A percentile compares a stretch with the other conserved stretches of the same genome.
These are phyloP conservation scores for Chelonia mydas DNA, from an alignment of 2,797 vertebrate genomes.

Conservation along the genomic window DNA sequence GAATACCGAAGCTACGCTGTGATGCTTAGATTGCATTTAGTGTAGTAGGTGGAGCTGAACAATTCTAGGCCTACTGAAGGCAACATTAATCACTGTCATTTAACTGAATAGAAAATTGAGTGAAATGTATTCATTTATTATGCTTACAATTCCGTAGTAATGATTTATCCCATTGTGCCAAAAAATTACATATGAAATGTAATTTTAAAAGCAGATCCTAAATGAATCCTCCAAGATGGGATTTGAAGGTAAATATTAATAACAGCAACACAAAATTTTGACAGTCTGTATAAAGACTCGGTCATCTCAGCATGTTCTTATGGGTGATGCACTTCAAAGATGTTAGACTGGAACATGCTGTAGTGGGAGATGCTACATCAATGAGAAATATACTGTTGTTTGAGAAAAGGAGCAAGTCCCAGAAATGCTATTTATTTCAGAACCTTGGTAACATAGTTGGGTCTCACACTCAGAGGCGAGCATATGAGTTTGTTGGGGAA, in stretches of 20 bases:
- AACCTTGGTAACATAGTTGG: neutral
- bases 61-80: neutral
- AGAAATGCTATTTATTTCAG: neutral
- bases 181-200: neutral
- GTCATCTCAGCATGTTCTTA: neutral
- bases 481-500: neutral
- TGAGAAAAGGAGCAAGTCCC: fast-evolving
- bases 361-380: neutral
- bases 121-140: neutral
- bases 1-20: neutral
- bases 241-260: neutral
- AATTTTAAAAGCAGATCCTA: neutral
- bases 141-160: neutral
- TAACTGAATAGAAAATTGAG: neutral
- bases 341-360: neutral
- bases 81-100: neutral
- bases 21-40: neutral
- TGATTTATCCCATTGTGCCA: neutral
- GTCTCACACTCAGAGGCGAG: neutral
- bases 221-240: neutral
- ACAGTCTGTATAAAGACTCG: neutral
- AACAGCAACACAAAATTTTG: neutral
- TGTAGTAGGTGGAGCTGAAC: neutral
- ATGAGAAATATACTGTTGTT: neutral
- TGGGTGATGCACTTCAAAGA: neutral